Percentiles rank a stretch among this genome's conserved stretches.
Conservation (phyloP, 2,888 invertebrate genomes). For the Apamea monoglypha region DNA sequence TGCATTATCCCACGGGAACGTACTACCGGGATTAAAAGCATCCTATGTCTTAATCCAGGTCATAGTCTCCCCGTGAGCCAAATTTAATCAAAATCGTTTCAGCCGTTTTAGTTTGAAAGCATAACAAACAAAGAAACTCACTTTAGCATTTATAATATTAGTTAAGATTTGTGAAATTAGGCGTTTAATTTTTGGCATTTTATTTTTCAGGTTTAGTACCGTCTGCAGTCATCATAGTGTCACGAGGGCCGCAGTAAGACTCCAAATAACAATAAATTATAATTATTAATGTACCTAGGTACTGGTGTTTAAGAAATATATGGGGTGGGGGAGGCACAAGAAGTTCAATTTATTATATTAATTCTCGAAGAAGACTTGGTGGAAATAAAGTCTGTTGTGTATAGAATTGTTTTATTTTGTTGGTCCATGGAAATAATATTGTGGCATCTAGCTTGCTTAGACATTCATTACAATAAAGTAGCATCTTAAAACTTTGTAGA, state of each 20-base stretch:
- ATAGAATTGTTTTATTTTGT: slow-evolving; percentile 48
- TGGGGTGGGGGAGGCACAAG: slow-evolving; percentile 59
- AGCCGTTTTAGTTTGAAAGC: not conserved
- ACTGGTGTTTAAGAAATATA: slow-evolving; percentile 41
- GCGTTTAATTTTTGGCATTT: slow-evolving; percentile 1
- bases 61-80: not conserved
- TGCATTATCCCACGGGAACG: not conserved
- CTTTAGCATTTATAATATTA: not conserved
- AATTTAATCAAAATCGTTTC: not conserved
- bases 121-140: not conserved
- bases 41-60: not conserved
- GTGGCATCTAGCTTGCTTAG: not conserved
- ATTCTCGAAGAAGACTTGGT: slow-evolving; percentile 52
- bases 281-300: slow-evolving; percentile 25
- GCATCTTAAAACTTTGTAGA: not conserved
- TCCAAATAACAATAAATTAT: slow-evolving; percentile 24
- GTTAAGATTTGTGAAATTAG: not conserved
- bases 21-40: not conserved
- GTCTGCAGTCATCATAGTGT: slow-evolving; percentile 95
- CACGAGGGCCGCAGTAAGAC: slow-evolving; percentile 85
- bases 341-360: slow-evolving; percentile 62
- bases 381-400: slow-evolving; percentile 65
- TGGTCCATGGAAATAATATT: not conserved
- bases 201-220: slow-evolving; percentile 94
- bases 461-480: not conserved